A percentile compares a stretch with the other conserved stretches of the same genome.
phyloP scores from a whole-genome alignment of 37 sponge, comb jelly and placozoan species.

The Amphimedon queenslandica region DNA sequence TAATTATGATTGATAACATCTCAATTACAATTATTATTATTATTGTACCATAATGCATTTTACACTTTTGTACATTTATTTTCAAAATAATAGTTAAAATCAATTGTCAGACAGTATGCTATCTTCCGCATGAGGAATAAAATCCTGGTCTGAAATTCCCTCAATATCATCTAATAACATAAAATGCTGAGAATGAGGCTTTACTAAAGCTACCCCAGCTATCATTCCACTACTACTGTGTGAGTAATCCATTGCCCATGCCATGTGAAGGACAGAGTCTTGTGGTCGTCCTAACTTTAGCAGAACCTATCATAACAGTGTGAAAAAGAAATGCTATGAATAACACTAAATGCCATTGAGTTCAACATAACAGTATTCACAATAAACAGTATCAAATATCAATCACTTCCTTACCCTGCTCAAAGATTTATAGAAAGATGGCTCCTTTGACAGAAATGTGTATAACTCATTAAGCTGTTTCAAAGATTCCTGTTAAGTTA shows the following conservation, averaged over 20 bases:
- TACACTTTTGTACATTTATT: too few relatives aligned
- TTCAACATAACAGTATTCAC: not conserved
- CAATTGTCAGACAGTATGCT: too few relatives aligned
- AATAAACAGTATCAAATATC: not conserved
- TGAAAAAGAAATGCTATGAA: not conserved
- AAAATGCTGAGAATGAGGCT: too few relatives aligned
- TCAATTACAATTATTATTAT: too few relatives aligned
- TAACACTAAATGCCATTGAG: not conserved
- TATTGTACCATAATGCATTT: too few relatives aligned
- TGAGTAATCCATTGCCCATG: slow-evolving; percentile 72
- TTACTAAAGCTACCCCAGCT: slow-evolving; percentile 1
- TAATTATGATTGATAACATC: too few relatives aligned
- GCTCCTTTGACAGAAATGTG: slow-evolving; percentile 65
- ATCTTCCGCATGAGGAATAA: slow-evolving; percentile 2
- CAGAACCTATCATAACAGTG: slow-evolving; percentile 14
- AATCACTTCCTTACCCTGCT: slow-evolving; percentile 67
- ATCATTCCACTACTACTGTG: not conserved
- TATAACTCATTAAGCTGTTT: slow-evolving; percentile 60
- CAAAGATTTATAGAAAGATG: slow-evolving; percentile 70
- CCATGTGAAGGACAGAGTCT: slow-evolving; percentile 73
- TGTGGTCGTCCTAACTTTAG: slow-evolving; percentile 58
- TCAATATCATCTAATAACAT: not conserved
- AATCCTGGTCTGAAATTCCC: not conserved
- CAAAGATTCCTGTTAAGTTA: slow-evolving; percentile 71
- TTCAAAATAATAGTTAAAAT: too few relatives aligned